phyloP scores from a whole-genome alignment of 2,113 vertebrate genomes.

The Elgaria multicarinata region DNA sequence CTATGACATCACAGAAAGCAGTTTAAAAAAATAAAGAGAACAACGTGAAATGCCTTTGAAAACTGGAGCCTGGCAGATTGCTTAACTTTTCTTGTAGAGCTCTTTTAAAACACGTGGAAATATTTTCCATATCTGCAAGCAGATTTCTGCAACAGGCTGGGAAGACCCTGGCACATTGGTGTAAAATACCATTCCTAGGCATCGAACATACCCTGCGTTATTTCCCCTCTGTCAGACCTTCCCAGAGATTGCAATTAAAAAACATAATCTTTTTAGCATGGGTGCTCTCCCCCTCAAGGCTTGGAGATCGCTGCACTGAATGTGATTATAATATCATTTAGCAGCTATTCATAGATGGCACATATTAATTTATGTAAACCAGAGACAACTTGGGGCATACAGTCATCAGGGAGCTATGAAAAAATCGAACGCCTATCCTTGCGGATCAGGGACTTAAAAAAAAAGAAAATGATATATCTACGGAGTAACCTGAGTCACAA shows the following conservation, averaged over 20 bases:
- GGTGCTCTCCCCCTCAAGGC: constrained; percentile 67
- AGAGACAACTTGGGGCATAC: constrained; percentile 63
- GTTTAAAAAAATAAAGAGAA: constrained; percentile 20
- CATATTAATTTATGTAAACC: constrained; percentile 74
- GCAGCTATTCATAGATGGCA: constrained; percentile 70
- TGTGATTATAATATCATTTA: constrained; percentile 73
- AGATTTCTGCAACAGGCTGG: constrained; percentile 67
- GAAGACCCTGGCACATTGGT: constrained; percentile 57
- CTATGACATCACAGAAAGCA: not conserved
- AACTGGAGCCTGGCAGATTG: constrained; percentile 62
- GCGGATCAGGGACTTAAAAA: constrained; percentile 38
- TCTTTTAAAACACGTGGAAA: not conserved
- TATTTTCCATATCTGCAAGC: constrained; percentile 21
- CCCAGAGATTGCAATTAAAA: constrained; percentile 75
- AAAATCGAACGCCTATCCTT: constrained; percentile 49
- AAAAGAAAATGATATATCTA: constrained; percentile 39
- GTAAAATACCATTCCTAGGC: constrained; percentile 61
- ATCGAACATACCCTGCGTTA: constrained; percentile 60
- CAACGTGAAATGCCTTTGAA: constrained; percentile 64
- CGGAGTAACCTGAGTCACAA: constrained; percentile 53
- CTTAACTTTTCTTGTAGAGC: constrained; percentile 27
- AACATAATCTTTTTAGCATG: constrained; percentile 75
- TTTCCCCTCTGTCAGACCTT: constrained; percentile 65
- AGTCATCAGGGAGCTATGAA: constrained; percentile 45
- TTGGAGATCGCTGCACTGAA: constrained; percentile 60